Evolutionary conservation across 2,113 vertebrate species (phyloP), one percentile per base, ranked within the genome.

Genomic region (Sialia sialis): DNA sequence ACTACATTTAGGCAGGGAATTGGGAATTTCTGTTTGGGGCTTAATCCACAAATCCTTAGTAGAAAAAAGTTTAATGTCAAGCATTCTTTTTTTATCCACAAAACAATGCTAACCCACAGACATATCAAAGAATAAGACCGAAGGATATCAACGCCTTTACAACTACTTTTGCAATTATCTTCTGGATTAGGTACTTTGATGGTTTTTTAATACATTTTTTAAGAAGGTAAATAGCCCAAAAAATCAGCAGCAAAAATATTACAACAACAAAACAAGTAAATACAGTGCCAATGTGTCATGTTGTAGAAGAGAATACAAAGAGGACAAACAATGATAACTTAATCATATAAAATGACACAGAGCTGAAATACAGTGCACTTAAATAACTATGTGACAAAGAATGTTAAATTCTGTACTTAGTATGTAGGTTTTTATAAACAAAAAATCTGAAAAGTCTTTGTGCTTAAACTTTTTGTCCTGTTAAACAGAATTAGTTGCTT

Each of bases 301-400:
- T 87, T 82, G 76, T 94, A 94, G 94, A 94, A 95, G 91, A 98
- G 96, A 95, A 95, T 96, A 97, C 89, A 75, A 93, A 97, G 96
- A 97, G 88, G 95, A 98, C 97, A 87, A 96, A 98, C 93, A 92
- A 97, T 93, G 97, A 98, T 98, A 98, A 98, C 96, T 98, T 98
- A 98, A 97, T 97, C 41, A 87, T 98, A 97, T 92, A 97, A 98
- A 98, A 98, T 97, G 97, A 98, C 96, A 97, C 96, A 96, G 87
- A 97, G 96, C 97, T 95, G 97, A 98, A 97, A 97, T 97, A 97
- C 97, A 98, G 97, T 97, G 96, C 97, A 97, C 96, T 98, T 98
- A 98, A 98, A 98, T 98, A 98, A 81, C 95, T 97, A 87, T 92
- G 95, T 98, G 97, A 97, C 96, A 94, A 97, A 96, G 90, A 94